Conservation (phyloP, 2,888 invertebrate genomes). For the Bimastos eiseni region DNA sequence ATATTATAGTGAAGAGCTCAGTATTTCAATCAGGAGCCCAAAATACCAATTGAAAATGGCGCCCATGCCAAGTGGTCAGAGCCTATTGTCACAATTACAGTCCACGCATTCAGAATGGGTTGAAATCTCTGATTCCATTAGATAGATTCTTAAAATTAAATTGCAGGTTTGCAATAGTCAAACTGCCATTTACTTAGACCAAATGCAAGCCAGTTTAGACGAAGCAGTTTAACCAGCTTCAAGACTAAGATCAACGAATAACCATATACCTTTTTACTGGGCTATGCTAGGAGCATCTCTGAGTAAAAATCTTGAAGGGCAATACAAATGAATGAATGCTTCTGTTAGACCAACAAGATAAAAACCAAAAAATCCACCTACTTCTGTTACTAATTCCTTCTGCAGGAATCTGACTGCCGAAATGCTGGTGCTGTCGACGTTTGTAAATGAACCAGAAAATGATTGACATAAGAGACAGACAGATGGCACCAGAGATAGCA, state of each 20-base stretch:
- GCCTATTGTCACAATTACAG: no score
- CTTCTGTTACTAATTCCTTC: not conserved
- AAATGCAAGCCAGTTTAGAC: no score
- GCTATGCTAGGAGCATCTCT: not conserved
- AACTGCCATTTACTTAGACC: not conserved
- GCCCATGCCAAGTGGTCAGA: no score
- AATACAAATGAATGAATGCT: not conserved
- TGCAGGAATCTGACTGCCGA: not conserved
- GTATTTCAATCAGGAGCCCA: no score
- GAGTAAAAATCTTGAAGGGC: not conserved
- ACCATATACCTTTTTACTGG: not conserved
- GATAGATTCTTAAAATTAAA: not conserved
- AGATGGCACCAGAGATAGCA: constrained; percentile 8
- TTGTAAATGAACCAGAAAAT: constrained; percentile 3
- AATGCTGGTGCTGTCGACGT: not conserved
- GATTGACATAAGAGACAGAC: not conserved
- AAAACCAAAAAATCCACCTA: not conserved
- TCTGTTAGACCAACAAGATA: not conserved
- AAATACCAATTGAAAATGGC: no score
- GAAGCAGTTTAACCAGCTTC: not conserved
- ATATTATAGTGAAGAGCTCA: no score
- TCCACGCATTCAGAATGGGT: no score
- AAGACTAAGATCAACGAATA: not conserved
- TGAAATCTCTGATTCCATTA: no score
- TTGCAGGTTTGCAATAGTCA: not conserved